phyloP scores from a whole-genome alignment of 2,797 vertebrate species.

The Sebastes cheni region DNA sequence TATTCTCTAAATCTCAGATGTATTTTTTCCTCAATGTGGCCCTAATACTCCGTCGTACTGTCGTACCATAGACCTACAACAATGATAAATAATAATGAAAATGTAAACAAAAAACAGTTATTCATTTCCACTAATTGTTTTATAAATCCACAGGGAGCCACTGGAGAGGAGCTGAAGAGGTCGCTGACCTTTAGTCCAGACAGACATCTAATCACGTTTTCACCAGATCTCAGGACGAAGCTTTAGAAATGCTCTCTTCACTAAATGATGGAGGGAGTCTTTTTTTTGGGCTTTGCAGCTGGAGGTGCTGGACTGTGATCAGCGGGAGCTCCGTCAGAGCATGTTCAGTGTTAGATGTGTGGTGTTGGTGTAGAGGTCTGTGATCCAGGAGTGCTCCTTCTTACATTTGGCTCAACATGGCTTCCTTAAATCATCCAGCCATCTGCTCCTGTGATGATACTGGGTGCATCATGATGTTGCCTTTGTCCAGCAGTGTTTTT shows the following conservation, averaged over 20 bases:
- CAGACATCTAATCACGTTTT: constrained; percentile 37
- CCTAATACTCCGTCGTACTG: too few species aligned
- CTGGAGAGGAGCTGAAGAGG: too few species aligned
- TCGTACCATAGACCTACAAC: too few species aligned
- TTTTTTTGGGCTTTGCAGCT: constrained; percentile 19
- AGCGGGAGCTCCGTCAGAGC: constrained; percentile 34
- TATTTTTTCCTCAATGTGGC: too few species aligned
- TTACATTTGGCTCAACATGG: constrained; percentile 34
- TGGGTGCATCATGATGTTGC: constrained; percentile 31
- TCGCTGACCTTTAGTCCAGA: not conserved
- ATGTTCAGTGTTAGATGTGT: constrained; percentile 30
- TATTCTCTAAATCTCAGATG: too few species aligned
- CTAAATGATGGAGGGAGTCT: constrained; percentile 39
- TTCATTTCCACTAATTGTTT: too few species aligned
- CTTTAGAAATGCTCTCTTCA: constrained; percentile 28
- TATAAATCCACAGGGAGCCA: too few species aligned
- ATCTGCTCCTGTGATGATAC: constrained; percentile 45
- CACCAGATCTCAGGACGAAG: not conserved
- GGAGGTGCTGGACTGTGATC: constrained; percentile 52
- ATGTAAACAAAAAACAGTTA: too few species aligned
- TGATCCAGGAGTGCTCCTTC: constrained; percentile 36
- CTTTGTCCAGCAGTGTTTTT: constrained; percentile 60
- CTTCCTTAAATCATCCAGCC: constrained; percentile 32
- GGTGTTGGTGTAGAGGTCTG: constrained; percentile 26
- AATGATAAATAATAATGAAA: too few species aligned